Percentiles rank a stretch among this genome's conserved stretches.
Conservation (phyloP, 2,888 invertebrate species). For the Papilio demoleus region DNA sequence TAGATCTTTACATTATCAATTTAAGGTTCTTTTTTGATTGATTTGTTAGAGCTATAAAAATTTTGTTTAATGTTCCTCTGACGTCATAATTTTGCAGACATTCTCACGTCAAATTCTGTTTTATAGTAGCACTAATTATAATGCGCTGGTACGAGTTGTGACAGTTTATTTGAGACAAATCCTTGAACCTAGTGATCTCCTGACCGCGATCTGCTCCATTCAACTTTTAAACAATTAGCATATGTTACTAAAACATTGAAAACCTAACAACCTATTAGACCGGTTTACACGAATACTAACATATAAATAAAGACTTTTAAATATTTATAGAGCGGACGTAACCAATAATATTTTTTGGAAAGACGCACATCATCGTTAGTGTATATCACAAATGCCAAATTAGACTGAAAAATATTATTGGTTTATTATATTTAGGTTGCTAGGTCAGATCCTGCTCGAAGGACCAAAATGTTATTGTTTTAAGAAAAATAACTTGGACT, state of each 20-base stretch:
- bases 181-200: conserved; percentile 14
- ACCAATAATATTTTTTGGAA: background rate
- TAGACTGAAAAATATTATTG: too few relatives aligned
- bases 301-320: background rate
- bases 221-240: conserved; percentile 21
- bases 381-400: background rate
- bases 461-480: too few relatives aligned
- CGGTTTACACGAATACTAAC: conserved; percentile 1
- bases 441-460: too few relatives aligned
- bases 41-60: too few relatives aligned
- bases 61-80: too few relatives aligned
- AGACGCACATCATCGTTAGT: background rate
- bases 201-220: background rate
- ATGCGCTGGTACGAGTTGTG: background rate
- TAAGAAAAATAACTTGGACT: too few relatives aligned
- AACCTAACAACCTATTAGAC: conserved; percentile 1
- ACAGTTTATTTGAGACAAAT: background rate
- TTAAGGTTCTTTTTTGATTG: too few relatives aligned
- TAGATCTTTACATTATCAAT: too few relatives aligned
- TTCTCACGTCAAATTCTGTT: too few relatives aligned
- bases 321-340: background rate
- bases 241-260: conserved; percentile 6
- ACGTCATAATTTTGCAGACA: too few relatives aligned
- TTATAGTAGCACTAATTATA: too few relatives aligned
- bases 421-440: too few relatives aligned